These are phyloP conservation scores for Aphidius ervi DNA, from an alignment of 1,140 invertebrate genomes.

Conservation along the genomic window DNA sequence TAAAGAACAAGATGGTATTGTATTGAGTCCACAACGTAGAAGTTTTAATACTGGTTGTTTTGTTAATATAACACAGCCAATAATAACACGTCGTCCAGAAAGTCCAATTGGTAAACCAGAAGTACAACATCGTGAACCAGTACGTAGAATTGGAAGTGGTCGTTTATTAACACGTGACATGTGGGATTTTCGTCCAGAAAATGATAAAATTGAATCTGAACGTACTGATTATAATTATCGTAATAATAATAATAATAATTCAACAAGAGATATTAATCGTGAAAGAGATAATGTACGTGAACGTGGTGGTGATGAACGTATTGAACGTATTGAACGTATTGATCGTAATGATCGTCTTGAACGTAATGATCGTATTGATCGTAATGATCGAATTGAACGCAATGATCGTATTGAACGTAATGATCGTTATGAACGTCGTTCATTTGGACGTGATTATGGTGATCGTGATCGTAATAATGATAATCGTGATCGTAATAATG, in stretches of 20 bases:
- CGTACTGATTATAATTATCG: slow-evolving; percentile 45
- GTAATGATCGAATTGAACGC: slow-evolving; percentile 32
- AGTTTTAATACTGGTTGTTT: slow-evolving; percentile 82
- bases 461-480: slow-evolving; percentile 31
- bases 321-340: slow-evolving; percentile 33
- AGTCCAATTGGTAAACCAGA: slow-evolving; percentile 54
- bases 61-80: slow-evolving; percentile 54
- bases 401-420: slow-evolving; percentile 31
- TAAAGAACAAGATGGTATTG: slow-evolving; percentile 78
- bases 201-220: slow-evolving; percentile 46
- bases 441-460: slow-evolving; percentile 55
- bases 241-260: slow-evolving; percentile 29
- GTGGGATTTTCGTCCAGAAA: slow-evolving; percentile 53
- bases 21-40: slow-evolving; percentile 75
- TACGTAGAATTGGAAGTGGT: slow-evolving; percentile 72
- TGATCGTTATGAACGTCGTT: slow-evolving; percentile 54
- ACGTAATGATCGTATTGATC: slow-evolving; percentile 31
- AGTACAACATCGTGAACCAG: slow-evolving; percentile 50
- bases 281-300: slow-evolving; percentile 38
- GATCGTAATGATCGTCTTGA: slow-evolving; percentile 34
- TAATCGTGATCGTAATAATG: slow-evolving; percentile 17
- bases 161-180: slow-evolving; percentile 68
- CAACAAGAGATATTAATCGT: slow-evolving; percentile 17
- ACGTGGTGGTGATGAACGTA: background rate
- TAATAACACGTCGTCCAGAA: slow-evolving; percentile 49